phyloP scores from a whole-genome alignment of 2,888 invertebrate genomes.

The Amblyjoppa proteus region DNA sequence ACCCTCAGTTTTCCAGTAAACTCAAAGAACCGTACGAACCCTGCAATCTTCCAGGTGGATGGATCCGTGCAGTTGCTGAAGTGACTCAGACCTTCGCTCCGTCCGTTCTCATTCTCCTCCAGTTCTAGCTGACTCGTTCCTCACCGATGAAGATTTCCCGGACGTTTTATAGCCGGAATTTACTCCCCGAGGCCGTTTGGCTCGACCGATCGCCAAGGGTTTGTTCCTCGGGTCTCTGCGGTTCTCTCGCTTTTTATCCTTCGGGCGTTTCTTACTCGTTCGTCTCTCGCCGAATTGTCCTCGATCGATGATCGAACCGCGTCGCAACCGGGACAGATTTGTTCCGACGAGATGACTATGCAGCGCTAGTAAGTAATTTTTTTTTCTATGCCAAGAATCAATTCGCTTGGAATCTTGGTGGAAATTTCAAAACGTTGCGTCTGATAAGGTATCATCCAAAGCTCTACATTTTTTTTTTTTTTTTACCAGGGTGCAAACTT shows the following conservation, averaged over 20 bases:
- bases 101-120: not conserved
- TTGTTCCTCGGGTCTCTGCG: not conserved
- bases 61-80: not conserved
- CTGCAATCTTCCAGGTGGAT: not conserved
- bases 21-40: not conserved
- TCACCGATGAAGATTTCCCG: not conserved
- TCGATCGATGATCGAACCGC: too few relatives aligned
- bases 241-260: not conserved
- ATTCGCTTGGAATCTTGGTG: too few relatives aligned
- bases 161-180: slow-evolving; percentile 1
- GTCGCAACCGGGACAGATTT: too few relatives aligned
- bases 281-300: too few relatives aligned
- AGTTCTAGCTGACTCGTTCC: not conserved
- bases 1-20: not conserved
- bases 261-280: too few relatives aligned
- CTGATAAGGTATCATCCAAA: too few relatives aligned
- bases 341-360: too few relatives aligned
- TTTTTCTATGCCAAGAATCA: too few relatives aligned
- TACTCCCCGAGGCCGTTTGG: not conserved
- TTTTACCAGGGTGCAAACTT: too few relatives aligned
- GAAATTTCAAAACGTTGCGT: too few relatives aligned
- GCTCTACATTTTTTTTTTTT: too few relatives aligned
- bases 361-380: too few relatives aligned
- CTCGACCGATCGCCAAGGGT: not conserved
- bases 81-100: not conserved